Evolutionary conservation across 2,113 vertebrate genomes (phyloP), one percentile per base, ranked within the genome.

Genomic region (Stegastes partitus): DNA sequence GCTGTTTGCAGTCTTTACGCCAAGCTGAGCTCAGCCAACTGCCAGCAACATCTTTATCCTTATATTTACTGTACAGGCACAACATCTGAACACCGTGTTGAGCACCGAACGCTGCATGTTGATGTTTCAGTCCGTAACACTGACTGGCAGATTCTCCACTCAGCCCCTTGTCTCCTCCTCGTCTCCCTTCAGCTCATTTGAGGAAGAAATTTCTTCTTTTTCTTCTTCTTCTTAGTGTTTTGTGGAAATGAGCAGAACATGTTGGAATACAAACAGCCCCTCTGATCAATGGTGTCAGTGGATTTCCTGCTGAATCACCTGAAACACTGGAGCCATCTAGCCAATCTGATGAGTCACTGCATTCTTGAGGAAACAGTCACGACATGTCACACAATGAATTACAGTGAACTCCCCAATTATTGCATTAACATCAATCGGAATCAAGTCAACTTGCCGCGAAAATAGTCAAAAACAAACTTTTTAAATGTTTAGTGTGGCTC

Each of bases 251-350:
- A 65, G 18, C 19, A 28, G 50, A 76, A 71, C 37, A 28, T 73
- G 85, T 64, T 73, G 39, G 57, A 74, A 9, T 8, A 53, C 4
- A 31, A 34, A 56, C 42, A 67, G 61, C n/a, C 45, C 21, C 59
- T 62, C 45, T 66, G 51, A 86, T 85, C 81, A 77, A 59, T 54
- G 39, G 10, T 73, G 65, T 74, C 19, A 53, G 58, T 57, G 76
- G 74, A 81, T 77, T 86, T 85, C 79, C 82, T 80, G 84, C 87
- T 84, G 85, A 92, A 68, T 93, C 89, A 91, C 85, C 81, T 84
- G 80, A 82, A 87, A 50, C 49, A 18, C 58, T 74, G 64, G 57
- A 78, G 77, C 72, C 80, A 62, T 79, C 87, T 47, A 74, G 71
- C 78, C 71, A 69, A 42, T 72, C 37, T 76, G 79, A 86, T 90